phyloP scores from a whole-genome alignment of 2,888 invertebrate species.

The Dynastes tityus region DNA sequence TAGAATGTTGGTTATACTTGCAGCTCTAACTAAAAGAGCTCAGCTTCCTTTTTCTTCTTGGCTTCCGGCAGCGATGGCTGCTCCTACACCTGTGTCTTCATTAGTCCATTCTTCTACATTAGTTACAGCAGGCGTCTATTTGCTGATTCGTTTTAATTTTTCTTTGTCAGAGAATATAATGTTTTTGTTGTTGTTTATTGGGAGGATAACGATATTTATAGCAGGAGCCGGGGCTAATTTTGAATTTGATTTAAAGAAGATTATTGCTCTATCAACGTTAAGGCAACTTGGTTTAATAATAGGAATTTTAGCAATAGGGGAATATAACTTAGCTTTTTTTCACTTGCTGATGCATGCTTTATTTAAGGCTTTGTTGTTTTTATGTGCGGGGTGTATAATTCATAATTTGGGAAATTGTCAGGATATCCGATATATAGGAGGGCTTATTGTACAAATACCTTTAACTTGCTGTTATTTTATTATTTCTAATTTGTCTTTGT shows the following conservation, averaged over 20 bases:
- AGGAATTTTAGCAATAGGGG: slow-evolving; percentile 70
- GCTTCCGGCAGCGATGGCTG: slow-evolving; percentile 79
- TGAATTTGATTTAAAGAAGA: slow-evolving; percentile 83
- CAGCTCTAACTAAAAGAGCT: slow-evolving; percentile 84
- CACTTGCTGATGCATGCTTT: slow-evolving; percentile 83
- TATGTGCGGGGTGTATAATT: slow-evolving; percentile 81
- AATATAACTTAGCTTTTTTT: slow-evolving; percentile 77
- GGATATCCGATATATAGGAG: slow-evolving; percentile 79
- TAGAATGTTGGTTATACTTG: slow-evolving; percentile 71
- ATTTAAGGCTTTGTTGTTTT: slow-evolving; percentile 82
- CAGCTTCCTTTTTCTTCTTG: slow-evolving; percentile 88
- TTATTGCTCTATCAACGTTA: slow-evolving; percentile 85
- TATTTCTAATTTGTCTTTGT: slow-evolving; percentile 65
- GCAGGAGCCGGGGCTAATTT: slow-evolving; percentile 76
- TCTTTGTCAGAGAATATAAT: slow-evolving; percentile 70
- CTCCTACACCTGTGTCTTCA: slow-evolving; percentile 80
- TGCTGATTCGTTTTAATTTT: slow-evolving; percentile 80
- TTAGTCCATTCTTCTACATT: slow-evolving; percentile 86
- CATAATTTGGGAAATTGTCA: slow-evolving; percentile 77
- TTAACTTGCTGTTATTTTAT: slow-evolving; percentile 79
- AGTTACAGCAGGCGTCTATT: slow-evolving; percentile 84
- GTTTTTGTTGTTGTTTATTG: slow-evolving; percentile 73
- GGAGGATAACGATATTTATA: slow-evolving; percentile 76
- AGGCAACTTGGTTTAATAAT: slow-evolving; percentile 85
- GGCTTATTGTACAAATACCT: slow-evolving; percentile 71